Evolutionary conservation across 2,113 vertebrate genomes (phyloP).

Genomic region (Tetrao urogallus): DNA sequence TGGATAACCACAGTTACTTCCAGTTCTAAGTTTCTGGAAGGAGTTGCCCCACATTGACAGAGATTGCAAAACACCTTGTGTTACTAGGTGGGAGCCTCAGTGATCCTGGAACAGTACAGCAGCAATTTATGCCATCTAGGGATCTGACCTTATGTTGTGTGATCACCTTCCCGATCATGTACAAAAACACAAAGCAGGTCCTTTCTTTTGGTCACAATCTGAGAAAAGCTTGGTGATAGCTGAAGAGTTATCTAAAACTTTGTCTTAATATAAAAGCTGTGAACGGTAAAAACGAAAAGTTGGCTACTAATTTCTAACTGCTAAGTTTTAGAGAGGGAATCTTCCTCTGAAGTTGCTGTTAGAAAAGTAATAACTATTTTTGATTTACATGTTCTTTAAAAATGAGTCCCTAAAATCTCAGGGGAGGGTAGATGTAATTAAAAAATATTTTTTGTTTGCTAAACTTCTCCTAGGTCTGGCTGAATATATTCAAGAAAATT

Average conservation of each 20-base stretch:
- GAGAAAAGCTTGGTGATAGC: background rate
- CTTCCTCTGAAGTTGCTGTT: background rate
- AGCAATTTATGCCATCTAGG: background rate
- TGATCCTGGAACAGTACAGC: background rate
- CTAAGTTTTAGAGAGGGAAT: background rate
- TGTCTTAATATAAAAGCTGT: background rate
- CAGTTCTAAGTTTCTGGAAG: background rate
- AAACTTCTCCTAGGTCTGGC: background rate
- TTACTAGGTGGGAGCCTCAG: background rate
- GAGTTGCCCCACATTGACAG: background rate
- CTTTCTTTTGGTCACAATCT: background rate
- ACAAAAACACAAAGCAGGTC: background rate
- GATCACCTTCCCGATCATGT: background rate
- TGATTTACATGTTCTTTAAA: background rate
- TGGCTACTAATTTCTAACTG: background rate
- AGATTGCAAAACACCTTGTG: background rate
- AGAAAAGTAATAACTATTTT: background rate
- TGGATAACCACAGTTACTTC: background rate
- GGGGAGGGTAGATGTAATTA: background rate
- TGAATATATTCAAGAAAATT: background rate
- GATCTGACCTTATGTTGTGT: background rate
- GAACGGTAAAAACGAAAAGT: background rate
- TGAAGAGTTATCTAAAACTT: background rate
- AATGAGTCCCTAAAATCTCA: background rate
- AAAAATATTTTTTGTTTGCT: background rate